phyloP scores from a whole-genome alignment of 1,140 invertebrate species.

The Drosophila simulans region DNA sequence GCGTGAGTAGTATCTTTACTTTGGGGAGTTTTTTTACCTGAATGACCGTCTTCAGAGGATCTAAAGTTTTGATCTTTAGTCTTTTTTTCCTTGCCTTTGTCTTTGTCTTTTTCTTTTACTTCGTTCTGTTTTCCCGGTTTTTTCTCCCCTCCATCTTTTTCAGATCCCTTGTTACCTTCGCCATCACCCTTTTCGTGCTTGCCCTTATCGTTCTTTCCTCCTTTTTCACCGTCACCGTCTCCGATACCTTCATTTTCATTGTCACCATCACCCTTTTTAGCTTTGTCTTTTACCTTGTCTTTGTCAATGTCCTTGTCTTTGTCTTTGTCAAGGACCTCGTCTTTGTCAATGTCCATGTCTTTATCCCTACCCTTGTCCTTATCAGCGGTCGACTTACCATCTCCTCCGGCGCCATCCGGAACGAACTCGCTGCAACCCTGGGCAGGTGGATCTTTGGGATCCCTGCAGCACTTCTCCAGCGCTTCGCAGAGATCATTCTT shows the following conservation, averaged over 20 bases:
- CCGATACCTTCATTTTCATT: not conserved
- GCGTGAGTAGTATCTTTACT: not conserved
- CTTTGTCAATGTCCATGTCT: not conserved
- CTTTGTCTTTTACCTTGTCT: not conserved
- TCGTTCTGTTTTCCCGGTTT: not conserved
- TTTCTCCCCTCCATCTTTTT: not conserved
- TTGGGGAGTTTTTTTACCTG: not conserved
- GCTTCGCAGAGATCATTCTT: constrained; percentile 4
- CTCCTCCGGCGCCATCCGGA: not conserved
- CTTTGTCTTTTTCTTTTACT: not conserved
- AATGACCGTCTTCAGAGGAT: not conserved
- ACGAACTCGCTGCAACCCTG: constrained; percentile 27
- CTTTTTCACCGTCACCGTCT: not conserved
- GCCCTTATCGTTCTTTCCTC: not conserved
- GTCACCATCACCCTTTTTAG: not conserved
- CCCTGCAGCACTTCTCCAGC: constrained; percentile 40
- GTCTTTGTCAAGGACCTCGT: not conserved
- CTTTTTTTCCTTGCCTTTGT: not conserved
- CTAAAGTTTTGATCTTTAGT: not conserved
- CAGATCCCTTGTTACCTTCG: not conserved
- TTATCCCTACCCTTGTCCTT: not conserved
- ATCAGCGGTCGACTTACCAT: constrained; percentile 17
- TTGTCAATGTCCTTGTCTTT: not conserved
- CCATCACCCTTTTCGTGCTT: not conserved
- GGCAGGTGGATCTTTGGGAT: not conserved